Evolutionary conservation across 2,113 vertebrate species (phyloP).

Genomic region (Atrichornis clamosus): DNA sequence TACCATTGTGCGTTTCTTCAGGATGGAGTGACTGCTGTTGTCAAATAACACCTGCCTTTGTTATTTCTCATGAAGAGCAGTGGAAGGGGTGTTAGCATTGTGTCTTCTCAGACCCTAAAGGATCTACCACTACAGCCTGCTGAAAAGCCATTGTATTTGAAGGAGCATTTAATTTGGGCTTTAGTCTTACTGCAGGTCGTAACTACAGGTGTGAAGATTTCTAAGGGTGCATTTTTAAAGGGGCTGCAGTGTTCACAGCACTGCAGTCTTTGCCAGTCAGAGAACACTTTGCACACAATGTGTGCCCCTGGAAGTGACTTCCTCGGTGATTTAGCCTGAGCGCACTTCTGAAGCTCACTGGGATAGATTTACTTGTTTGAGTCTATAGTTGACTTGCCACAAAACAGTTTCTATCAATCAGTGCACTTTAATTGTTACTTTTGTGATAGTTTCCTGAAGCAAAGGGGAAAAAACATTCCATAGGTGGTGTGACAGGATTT

Average conservation of each 20-base stretch:
- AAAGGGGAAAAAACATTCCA: neutral
- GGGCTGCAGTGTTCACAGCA: neutral
- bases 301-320: neutral
- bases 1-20: neutral
- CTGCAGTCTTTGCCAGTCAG: neutral
- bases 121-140: neutral
- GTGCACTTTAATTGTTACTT: neutral
- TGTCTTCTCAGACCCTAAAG: neutral
- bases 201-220: neutral
- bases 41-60: neutral
- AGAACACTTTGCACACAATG: neutral
- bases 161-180: neutral
- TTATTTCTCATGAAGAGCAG: neutral
- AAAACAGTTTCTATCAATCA: neutral
- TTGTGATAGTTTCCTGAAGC: neutral
- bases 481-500: neutral
- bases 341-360: neutral
- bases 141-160: neutral
- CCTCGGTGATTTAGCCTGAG: accelerated
- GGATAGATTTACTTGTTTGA: neutral
- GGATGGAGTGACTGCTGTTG: neutral
- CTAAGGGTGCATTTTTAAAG: neutral
- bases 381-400: neutral
- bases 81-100: neutral
- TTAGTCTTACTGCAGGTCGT: neutral